phyloP scores from a whole-genome alignment of 1,140 invertebrate genomes.

The Hormaphis cornu region DNA sequence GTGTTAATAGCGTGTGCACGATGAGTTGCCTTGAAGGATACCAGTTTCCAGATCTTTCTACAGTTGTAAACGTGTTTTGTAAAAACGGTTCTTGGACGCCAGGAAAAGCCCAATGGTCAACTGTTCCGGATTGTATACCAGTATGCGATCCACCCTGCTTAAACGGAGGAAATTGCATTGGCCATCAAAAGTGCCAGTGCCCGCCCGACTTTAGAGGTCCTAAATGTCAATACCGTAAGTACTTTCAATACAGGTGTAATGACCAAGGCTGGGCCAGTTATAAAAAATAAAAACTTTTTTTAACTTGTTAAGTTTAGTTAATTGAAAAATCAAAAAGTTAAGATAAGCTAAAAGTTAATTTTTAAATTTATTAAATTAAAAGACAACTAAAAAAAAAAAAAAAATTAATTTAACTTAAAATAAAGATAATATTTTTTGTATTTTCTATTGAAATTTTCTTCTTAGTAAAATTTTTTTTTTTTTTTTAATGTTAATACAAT shows the following conservation, averaged over 20 bases:
- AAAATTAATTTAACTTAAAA: no score
- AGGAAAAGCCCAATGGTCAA: slow-evolving; percentile 47
- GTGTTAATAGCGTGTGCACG: slow-evolving; percentile 45
- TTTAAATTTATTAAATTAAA: no score
- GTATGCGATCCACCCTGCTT: slow-evolving; percentile 61
- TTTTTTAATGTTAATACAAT: no score
- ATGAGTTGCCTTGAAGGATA: slow-evolving; percentile 53
- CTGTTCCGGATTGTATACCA: slow-evolving; percentile 56
- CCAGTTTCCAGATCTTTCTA: slow-evolving; percentile 56
- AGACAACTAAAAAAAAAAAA: no score
- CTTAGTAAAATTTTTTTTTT: no score
- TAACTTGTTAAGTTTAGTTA: no score
- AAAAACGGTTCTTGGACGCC: slow-evolving; percentile 56
- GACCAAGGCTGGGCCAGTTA: no score
- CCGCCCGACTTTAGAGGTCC: slow-evolving; percentile 58
- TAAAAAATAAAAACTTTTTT: no score
- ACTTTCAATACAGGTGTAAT: background rate
- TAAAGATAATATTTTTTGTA: no score
- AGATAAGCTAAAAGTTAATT: no score
- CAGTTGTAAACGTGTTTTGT: slow-evolving; percentile 52
- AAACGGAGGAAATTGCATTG: slow-evolving; percentile 67
- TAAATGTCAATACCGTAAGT: slow-evolving; percentile 68
- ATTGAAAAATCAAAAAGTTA: no score
- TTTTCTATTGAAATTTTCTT: no score
- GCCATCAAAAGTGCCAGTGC: slow-evolving; percentile 65